Base-by-base conservation (phyloP, 2,888 invertebrate genomes). In the Neoaliturus tenellus region DNA sequence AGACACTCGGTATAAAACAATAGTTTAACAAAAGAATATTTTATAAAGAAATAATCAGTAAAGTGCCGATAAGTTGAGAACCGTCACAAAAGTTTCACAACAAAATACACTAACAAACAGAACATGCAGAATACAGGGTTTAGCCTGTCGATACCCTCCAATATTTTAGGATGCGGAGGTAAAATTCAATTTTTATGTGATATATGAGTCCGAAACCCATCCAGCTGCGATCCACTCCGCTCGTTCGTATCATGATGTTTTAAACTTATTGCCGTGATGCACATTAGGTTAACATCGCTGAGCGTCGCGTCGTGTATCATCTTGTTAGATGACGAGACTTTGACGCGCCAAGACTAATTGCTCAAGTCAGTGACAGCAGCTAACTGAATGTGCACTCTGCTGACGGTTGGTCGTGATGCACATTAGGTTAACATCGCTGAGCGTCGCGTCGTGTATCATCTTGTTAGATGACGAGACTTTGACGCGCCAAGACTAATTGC, bases 121-220 rank as follows among this genome's bases (percentile, higher is more conserved):
- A 51, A 51, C 5, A 51, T 51, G n/a, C 20, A 51, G 3, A 51
- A 51, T 51, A 51, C 23, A 10, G 51, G 51, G 51, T 10, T 20
- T 20, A 10, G 62, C 1, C 28, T 28, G 28, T 62, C 62, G 25
- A 62, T 28, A 20, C 31, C 28, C 12, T 62, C 20, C 10, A 31
- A 28, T 62, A 28, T 62, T 28, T n/a, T 62, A 28, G 62, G 62
- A 62, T 28, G 62, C 31, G 62, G 62, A 62, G 28, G 62, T 28
- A 62, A 62, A 62, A 62, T 62, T 62, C 62, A 62, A 28, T 62
- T 28, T n/a, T 25, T 62, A 31, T 31, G 31, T 62, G 62, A 62
- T 62, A 62, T 62, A 62, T 14, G 62, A 31, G 62, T 62, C 31
- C 5, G 62, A 31, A 2, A 20, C 31, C 28, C 5, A 62, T 62